Base-by-base conservation (phyloP, 92 coral and sea anemone genomes). In the Porites lobata region DNA sequence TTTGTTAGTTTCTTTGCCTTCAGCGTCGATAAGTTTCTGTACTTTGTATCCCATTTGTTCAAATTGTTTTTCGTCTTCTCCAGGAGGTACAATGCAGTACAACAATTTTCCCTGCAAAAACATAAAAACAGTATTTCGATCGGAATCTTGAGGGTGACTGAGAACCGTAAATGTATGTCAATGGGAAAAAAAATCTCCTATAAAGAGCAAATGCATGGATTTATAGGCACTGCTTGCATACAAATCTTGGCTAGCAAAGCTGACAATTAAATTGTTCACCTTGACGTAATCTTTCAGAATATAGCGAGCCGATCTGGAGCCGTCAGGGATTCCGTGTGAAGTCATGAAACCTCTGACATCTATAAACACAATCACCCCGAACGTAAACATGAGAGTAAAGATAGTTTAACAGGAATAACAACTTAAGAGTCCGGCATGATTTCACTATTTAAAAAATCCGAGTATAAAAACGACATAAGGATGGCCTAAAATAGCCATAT, bases 261-360 rank as follows among this genome's bases (percentile, higher is more conserved):
- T 22, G 64, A 9, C n/a, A 51, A 50, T 24, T 77, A 12, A 71
- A 38, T 59, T 15, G n/a, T 77, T 57, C 77, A 96, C 98, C 95
- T 88, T 92, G 11, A 96, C 99, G 74, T 96, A 96, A 84, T 96
- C 99, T 78, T 96, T 96, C 4, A 96, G 92, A 22, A 96, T 78
- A 70, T 96, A 96, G 84, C 99, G 93, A 24, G 99, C 91, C 11
- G 99, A 93, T 47, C 99, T 85, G 8, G 99, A 96, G 22, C 94
- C 84, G 74, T 96, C 99, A 2, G 99, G 96, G 9, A 88, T 87
- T 1, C 96, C 99, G 71, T 94, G 94, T 18, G 96, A 93, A 54
- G 99, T 96, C 98, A 96, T 95, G 77, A 89, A 96, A 54, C 99
- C 99, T 77, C 96, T 88, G 92, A 92, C 95, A 83, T 93, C 99